phyloP scores from a whole-genome alignment of 2,888 invertebrate genomes.

The Yponomeuta plumbellus region DNA sequence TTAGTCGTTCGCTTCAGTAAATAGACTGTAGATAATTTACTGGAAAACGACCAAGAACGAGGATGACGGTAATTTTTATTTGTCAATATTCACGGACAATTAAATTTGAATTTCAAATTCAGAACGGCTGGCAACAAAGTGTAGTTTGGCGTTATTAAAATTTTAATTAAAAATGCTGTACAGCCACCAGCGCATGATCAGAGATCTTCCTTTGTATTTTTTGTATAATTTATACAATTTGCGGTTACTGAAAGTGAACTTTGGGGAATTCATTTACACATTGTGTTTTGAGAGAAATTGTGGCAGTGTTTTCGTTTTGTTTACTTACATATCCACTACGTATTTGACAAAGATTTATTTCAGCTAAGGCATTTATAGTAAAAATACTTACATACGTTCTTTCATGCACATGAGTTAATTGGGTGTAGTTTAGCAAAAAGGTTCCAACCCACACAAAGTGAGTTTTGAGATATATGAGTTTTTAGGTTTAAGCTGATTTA shows the following conservation, averaged over 20 bases:
- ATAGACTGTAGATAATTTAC: no score
- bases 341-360: no score
- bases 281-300: neutral
- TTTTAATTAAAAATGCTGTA: slow-evolving; percentile 6
- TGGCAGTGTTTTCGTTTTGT: neutral
- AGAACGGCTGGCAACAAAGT: no score
- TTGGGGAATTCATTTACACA: neutral
- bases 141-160: neutral
- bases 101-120: slow-evolving; percentile 11
- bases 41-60: neutral
- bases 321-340: neutral
- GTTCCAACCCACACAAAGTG: no score
- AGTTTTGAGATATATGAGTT: no score
- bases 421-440: no score
- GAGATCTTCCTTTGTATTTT: neutral
- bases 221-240: slow-evolving; percentile 7
- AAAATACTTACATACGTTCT: no score
- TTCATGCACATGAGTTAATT: no score
- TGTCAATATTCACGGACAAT: neutral
- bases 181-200: neutral
- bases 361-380: no score
- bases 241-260: neutral
- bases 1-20: no score
- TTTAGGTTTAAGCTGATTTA: no score
- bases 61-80: neutral